These are phyloP conservation scores for Erinaceus europaeus DNA, from an alignment of 2,113 vertebrate species.

Conservation along the genomic window DNA sequence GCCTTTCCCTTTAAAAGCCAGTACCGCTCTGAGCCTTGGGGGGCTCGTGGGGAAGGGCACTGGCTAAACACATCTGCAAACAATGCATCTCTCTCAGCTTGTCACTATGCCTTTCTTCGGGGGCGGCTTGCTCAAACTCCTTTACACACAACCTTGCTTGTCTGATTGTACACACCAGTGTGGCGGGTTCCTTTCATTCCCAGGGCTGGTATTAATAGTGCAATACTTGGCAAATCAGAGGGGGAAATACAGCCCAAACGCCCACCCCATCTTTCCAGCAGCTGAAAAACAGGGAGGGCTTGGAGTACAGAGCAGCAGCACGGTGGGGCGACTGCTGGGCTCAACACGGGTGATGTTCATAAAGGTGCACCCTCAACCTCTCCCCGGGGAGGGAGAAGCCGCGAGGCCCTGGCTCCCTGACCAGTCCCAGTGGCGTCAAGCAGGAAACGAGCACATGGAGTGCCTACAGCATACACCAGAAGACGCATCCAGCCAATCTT, in stretches of 20 bases:
- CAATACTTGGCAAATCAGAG: constrained; percentile 82
- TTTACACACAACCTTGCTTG: constrained; percentile 82
- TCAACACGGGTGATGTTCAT: constrained; percentile 72
- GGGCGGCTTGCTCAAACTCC: constrained; percentile 86
- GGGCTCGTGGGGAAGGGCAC: constrained; percentile 95
- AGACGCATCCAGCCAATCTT: constrained; percentile 77
- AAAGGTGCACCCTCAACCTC: constrained; percentile 85
- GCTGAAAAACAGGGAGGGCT: constrained; percentile 51
- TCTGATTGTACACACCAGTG: constrained; percentile 80
- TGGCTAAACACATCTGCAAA: constrained; percentile 92
- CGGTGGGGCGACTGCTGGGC: constrained; percentile 11
- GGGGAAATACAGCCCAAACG: constrained; percentile 44
- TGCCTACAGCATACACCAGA: constrained; percentile 80
- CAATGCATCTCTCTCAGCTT: constrained; percentile 87
- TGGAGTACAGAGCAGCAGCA: background rate
- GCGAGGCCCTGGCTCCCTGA: constrained; percentile 77
- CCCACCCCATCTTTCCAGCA: constrained; percentile 63
- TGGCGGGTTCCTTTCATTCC: constrained; percentile 74
- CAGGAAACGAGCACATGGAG: constrained; percentile 78
- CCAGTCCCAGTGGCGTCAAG: constrained; percentile 71
- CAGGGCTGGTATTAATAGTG: constrained; percentile 81
- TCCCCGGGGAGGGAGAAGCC: constrained; percentile 57
- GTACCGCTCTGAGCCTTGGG: constrained; percentile 95
- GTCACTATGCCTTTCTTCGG: constrained; percentile 89
- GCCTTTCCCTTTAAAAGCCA: constrained; percentile 99